phyloP scores from a whole-genome alignment of 1,140 invertebrate species.

The Drosophila ironensis region DNA sequence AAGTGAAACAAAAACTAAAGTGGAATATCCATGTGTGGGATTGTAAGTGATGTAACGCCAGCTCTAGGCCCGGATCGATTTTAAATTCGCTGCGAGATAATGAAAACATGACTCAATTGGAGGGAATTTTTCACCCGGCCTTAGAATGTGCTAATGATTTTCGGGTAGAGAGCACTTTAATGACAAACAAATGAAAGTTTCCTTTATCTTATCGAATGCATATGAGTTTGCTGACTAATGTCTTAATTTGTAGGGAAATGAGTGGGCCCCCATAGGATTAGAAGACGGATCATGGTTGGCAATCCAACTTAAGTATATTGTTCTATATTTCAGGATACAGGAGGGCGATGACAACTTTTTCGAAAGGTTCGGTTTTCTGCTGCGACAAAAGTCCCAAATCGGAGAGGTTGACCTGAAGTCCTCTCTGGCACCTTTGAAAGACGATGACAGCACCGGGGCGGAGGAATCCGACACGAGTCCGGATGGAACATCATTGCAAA shows the following conservation, averaged over 20 bases:
- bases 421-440: constrained; percentile 83
- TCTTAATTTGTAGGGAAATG: no score
- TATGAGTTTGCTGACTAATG: no score
- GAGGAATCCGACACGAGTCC: constrained; percentile 34
- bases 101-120: constrained; percentile 11
- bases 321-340: constrained; percentile 85
- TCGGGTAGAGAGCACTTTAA: neutral
- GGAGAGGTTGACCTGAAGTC: constrained; percentile 83
- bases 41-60: constrained; percentile 25
- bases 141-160: neutral
- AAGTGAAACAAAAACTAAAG: constrained; percentile 18
- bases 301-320: neutral
- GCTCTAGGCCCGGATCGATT: constrained; percentile 14
- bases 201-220: constrained; percentile 1
- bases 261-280: no score
- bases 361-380: constrained; percentile 88
- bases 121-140: constrained; percentile 15
- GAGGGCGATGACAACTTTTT: constrained; percentile 91
- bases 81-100: neutral
- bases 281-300: no score
- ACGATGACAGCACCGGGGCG: constrained; percentile 29
- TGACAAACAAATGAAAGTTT: neutral
- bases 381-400: constrained; percentile 85
- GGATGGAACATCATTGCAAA: constrained; percentile 32
- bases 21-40: constrained; percentile 14